Evolutionary conservation across 2,113 vertebrate genomes (phyloP).

Genomic region (Illadopsis cleaveri): DNA sequence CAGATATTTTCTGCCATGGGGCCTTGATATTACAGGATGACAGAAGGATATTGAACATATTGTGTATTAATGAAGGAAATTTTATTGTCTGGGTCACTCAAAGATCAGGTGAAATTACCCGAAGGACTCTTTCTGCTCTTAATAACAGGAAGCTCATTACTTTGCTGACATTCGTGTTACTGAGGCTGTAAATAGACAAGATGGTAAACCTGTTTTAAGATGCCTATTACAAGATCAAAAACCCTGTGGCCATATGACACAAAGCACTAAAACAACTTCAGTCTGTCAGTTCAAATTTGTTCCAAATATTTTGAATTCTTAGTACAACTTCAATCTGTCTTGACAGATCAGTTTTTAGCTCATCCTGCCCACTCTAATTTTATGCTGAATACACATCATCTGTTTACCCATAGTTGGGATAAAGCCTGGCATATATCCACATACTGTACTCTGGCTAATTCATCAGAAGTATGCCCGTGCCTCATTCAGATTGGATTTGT

Average conservation of each 20-base stretch:
- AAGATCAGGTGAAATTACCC: neutral
- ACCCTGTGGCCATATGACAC: constrained; percentile 49
- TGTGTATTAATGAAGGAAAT: neutral
- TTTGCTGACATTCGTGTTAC: neutral
- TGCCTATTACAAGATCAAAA: constrained; percentile 54
- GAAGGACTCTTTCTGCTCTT: neutral
- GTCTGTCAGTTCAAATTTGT: constrained; percentile 64
- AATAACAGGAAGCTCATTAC: neutral
- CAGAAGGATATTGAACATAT: neutral
- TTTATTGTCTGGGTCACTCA: neutral
- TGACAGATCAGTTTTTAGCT: constrained; percentile 69
- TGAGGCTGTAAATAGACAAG: neutral
- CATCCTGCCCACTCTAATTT: constrained; percentile 63
- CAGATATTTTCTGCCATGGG: neutral
- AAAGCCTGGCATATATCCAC: constrained; percentile 52
- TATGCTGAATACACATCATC: constrained; percentile 51
- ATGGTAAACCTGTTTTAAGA: constrained; percentile 30
- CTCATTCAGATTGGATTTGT: neutral
- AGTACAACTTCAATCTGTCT: constrained; percentile 68
- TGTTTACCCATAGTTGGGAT: constrained; percentile 47
- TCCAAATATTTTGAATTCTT: constrained; percentile 69
- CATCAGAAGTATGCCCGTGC: neutral
- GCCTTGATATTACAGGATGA: neutral
- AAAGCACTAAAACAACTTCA: constrained; percentile 64
- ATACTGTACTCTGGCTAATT: constrained; percentile 5